Conservation (phyloP, 1,140 invertebrate species). For the Eumaeus atala region DNA sequence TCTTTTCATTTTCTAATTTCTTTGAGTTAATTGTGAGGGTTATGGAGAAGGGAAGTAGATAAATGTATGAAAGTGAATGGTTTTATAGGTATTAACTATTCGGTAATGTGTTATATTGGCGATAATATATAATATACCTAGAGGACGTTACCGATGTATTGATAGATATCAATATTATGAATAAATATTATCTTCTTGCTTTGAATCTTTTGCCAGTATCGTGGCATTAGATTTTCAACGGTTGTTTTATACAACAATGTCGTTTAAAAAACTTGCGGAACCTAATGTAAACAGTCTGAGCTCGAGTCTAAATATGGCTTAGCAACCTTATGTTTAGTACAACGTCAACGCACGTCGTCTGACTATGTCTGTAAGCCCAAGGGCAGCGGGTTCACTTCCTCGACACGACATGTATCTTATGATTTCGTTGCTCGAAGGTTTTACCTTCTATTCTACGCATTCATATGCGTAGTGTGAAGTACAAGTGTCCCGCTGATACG, state of each 20-base stretch:
- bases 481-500: too few species aligned
- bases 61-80: conserved; percentile 10
- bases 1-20: too few species aligned
- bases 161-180: too few species aligned
- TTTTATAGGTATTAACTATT: conserved; percentile 2
- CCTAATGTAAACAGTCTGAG: conserved; percentile 23
- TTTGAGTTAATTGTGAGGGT: too few species aligned
- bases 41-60: too few species aligned
- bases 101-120: too few species aligned
- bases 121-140: too few species aligned
- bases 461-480: conserved; percentile 7
- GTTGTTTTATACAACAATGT: conserved; percentile 10
- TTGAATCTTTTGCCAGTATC: too few species aligned
- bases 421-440: conserved; percentile 18
- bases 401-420: conserved; percentile 29
- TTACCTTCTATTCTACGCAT: conserved; percentile 21
- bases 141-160: too few species aligned
- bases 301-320: conserved; percentile 28
- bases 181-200: too few species aligned
- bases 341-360: conserved; percentile 28
- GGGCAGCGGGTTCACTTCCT: conserved; percentile 34
- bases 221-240: neutral
- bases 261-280: conserved; percentile 28
- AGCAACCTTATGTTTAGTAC: conserved; percentile 35
- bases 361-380: conserved; percentile 27